Percentiles rank a stretch among this genome's conserved stretches.
Evolutionary conservation across 2,113 vertebrate species (phyloP).

Genomic region (Rutilus rutilus): DNA sequence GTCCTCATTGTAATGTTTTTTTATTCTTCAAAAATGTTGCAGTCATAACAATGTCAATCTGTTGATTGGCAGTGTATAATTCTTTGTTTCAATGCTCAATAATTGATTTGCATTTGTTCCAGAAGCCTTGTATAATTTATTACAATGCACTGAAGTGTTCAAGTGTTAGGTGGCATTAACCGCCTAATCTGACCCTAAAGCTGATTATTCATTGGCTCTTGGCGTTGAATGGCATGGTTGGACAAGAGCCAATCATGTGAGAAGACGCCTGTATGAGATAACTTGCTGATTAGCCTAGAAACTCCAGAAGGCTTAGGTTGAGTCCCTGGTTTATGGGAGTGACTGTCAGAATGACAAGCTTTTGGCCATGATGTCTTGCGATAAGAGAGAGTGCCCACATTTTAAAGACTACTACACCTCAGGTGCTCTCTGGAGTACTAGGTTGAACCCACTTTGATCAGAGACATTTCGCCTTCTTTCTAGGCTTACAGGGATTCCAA

Average conservation of each 20-base stretch:
- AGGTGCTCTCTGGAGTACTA: background rate
- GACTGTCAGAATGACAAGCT: background rate
- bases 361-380: background rate
- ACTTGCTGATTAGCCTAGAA: background rate
- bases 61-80: background rate
- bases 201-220: conserved; percentile 3
- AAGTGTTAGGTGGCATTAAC: background rate
- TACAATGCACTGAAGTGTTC: background rate
- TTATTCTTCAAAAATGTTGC: background rate
- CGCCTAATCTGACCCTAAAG: background rate
- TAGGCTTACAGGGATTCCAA: background rate
- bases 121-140: conserved; percentile 15
- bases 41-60: too few relatives aligned
- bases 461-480: background rate
- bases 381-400: background rate
- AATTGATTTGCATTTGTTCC: background rate
- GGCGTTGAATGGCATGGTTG: background rate
- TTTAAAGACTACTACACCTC: background rate
- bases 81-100: background rate
- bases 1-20: background rate
- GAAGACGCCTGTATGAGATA: background rate
- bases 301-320: background rate
- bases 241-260: conserved; percentile 10
- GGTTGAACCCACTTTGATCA: background rate
- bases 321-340: background rate